Conservation (phyloP, 37 sponge, comb jelly and placozoan genomes). For the Hexactinellida sp. region DNA sequence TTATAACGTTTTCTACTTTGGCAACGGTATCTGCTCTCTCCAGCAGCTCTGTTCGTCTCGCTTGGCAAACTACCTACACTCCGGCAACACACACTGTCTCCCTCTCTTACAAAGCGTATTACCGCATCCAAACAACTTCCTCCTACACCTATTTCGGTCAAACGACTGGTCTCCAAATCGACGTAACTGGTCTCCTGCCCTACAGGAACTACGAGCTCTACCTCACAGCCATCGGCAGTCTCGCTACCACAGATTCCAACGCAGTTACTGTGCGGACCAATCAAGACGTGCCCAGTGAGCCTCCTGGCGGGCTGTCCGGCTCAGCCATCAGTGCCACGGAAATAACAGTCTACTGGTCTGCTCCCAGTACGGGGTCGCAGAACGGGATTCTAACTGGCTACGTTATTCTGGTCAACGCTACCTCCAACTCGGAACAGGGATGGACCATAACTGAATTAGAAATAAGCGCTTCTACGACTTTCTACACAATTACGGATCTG, state of each 20-base stretch:
- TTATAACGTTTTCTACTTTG: neutral
- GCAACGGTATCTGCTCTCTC: neutral
- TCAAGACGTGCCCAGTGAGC: neutral
- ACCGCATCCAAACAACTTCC: neutral
- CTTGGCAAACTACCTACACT: neutral
- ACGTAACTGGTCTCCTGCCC: neutral
- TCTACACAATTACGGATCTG: neutral
- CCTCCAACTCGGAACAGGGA: neutral
- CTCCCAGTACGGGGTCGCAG: neutral
- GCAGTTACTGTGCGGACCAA: neutral
- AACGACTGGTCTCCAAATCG: neutral
- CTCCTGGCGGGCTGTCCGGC: neutral
- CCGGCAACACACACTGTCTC: neutral
- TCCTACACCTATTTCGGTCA: neutral
- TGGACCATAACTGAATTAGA: neutral
- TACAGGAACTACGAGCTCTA: constrained; percentile 1
- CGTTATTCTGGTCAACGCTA: neutral
- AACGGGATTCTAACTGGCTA: neutral
- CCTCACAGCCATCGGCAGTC: neutral
- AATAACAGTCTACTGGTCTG: neutral
- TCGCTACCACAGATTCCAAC: neutral
- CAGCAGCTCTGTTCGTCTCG: neutral
- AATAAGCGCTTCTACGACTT: neutral
- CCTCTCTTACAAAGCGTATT: neutral
- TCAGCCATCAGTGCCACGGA: neutral